Base-by-base conservation (phyloP, 2,113 vertebrate genomes). In the Scomber japonicus region DNA sequence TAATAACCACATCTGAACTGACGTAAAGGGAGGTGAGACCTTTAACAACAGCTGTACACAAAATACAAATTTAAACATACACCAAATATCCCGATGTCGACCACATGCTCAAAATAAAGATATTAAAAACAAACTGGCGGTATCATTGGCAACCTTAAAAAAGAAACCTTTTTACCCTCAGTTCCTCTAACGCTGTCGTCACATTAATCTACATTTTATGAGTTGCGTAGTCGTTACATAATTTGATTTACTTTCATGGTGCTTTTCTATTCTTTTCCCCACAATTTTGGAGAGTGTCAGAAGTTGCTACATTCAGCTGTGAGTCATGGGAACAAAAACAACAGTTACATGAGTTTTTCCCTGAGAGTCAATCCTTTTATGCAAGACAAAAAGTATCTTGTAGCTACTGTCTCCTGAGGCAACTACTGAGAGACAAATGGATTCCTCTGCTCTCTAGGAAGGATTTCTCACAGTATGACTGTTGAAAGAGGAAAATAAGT, bases 261-360 rank as follows among this genome's bases (percentile, higher is more conserved):
- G 12, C 19, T 63, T 19, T 53, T 44, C 6, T 64, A 24, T 21
- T 24, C 21, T 14, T 56, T 46, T 54, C 14, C 16, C 53, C 53
- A 31, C 9, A 66, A 10, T 17, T 9, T 5, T 66, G 21, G 0
- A 44, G 16, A 14, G 45, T 49, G 19, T 24, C 19, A 30, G n/a
- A 69, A 15, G 60, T 66, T 61, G 46, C 24, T 65, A 17, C 19
- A 44, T 54, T 49, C 27, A 56, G 56, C 45, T 62, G 3, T 0
- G 2, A 61, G 35, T 77, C 60, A 27, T n/a, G 54, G 9, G 53
- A 69, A 64, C 30, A 46, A 45, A 50, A 78, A 67, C 24, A 13
- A 6, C 40, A 31, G 21, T 55, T 8, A 44, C 31, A 19, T 14
- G 8, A 11, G 8, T 40, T 40, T 40, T 40, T 40, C 24, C 53